Base-by-base conservation (phyloP, 2,888 invertebrate species). In the Lamellibrachia satsuma region DNA sequence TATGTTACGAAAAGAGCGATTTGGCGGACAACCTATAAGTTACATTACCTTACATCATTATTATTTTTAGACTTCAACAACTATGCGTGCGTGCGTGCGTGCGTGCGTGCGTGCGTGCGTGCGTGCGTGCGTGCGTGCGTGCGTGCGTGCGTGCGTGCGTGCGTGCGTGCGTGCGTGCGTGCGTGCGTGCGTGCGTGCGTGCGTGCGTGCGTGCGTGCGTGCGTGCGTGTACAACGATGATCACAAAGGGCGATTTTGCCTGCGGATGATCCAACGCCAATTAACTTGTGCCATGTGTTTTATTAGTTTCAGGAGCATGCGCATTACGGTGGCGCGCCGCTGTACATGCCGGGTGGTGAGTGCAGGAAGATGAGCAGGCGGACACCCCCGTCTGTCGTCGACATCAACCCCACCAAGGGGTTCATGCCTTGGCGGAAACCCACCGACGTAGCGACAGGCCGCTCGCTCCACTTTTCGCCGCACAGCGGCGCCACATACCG, bases 271-370 rank as follows among this genome's bases (percentile, higher is more conserved):
- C 6, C 22, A 75, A 75, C n/a, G 22, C 22, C n/a, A 75, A 75
- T n/a, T 75, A 11, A 55, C 55, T 55, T 3, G 55, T 55, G 55
- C 9, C 1, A 75, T 4, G 75, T 75, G 75, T 75, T 15, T 75
- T n/a, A 15, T 39, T 92, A 92, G 52, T 95, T 95, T 90, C 94
- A 96, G 96, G 96, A 96, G 90, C 94, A 95, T 90, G 95, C 95
- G 92, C 95, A 95, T 4, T 95, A 95, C 93, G 95, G 95, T 51
- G 95, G 95, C 7, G 99, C 99, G 95, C 99, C 99, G 52, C 97
- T 99, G 97, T 99, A 99, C 95, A 99, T 99, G 99, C 97, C 99
- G 95, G 99, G 99, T 94, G 99, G 99, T 92, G 99, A 99, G 97
- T 75, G 75, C 75, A 75, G 75, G 75, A 75, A 75, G 75, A 75